Conservation (phyloP, 2,888 invertebrate species). For the Stenotaenia linearis region DNA sequence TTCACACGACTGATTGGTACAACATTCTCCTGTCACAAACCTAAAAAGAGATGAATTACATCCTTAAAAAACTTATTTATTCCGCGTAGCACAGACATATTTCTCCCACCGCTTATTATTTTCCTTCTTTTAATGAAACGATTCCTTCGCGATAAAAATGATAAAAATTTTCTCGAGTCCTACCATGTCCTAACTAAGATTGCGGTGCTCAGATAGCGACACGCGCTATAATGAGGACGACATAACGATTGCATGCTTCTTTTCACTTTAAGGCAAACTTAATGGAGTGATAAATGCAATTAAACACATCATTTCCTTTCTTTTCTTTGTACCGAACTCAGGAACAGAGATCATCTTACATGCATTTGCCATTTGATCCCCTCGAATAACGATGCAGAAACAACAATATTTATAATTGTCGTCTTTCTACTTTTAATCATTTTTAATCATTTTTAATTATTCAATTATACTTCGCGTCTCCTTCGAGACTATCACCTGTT, state of each 20-base stretch:
- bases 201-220: not conserved
- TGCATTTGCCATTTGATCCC: not conserved
- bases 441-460: not conserved
- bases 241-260: conserved; percentile 19
- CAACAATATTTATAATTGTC: not conserved
- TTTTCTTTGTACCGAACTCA: not conserved
- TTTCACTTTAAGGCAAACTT: conserved; percentile 19
- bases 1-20: not conserved
- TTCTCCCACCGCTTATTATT: not conserved
- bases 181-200: not conserved
- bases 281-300: conserved; percentile 19
- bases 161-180: not conserved
- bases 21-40: not conserved
- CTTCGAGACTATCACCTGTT: not conserved
- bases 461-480: not conserved
- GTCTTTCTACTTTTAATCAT: not conserved
- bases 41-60: not conserved
- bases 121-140: not conserved
- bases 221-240: not conserved
- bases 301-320: conserved; percentile 7
- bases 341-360: not conserved
- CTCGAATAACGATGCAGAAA: not conserved
- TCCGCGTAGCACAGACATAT: not conserved
- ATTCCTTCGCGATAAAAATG: not conserved
- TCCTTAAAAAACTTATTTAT: not conserved